These are phyloP conservation scores for Gobius niger DNA, from an alignment of 2,113 vertebrate genomes.

Conservation along the genomic window DNA sequence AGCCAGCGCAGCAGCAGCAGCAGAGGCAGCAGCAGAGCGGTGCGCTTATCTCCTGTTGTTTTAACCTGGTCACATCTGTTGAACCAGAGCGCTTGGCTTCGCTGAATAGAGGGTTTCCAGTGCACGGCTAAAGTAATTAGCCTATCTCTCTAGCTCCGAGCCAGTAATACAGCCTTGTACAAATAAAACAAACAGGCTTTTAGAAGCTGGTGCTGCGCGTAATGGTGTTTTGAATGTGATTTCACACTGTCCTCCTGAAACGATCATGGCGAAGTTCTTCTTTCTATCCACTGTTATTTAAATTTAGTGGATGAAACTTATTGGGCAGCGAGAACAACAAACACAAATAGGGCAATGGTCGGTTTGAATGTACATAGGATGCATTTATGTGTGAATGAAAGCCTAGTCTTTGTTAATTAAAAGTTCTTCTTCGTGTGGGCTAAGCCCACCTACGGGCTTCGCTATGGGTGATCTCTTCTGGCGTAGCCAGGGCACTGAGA, in stretches of 20 bases:
- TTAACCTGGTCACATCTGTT: slow-evolving; percentile 70
- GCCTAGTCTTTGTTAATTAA: no score
- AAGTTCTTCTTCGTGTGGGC: no score
- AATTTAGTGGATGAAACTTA: no score
- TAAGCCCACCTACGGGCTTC: no score
- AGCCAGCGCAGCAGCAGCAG: slow-evolving; percentile 32
- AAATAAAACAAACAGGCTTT: not conserved
- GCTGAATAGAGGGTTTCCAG: slow-evolving; percentile 39
- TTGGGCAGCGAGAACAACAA: no score
- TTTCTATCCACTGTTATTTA: not conserved
- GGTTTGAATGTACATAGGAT: no score
- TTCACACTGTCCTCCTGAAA: no score
- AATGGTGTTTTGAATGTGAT: not conserved
- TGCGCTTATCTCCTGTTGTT: slow-evolving; percentile 61
- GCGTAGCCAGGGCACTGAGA: no score
- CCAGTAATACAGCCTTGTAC: not conserved
- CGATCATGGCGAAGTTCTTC: no score
- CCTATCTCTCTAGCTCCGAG: slow-evolving; percentile 1
- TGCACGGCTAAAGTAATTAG: slow-evolving; percentile 23
- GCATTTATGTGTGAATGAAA: no score
- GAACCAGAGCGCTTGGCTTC: slow-evolving; percentile 43
- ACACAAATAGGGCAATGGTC: no score
- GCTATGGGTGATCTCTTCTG: no score
- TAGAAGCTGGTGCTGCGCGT: not conserved
- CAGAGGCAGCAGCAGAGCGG: not conserved